These are phyloP conservation scores for Akabosia matsudoensis DNA, from an alignment of 1,140 invertebrate species.

Conservation along the genomic window DNA sequence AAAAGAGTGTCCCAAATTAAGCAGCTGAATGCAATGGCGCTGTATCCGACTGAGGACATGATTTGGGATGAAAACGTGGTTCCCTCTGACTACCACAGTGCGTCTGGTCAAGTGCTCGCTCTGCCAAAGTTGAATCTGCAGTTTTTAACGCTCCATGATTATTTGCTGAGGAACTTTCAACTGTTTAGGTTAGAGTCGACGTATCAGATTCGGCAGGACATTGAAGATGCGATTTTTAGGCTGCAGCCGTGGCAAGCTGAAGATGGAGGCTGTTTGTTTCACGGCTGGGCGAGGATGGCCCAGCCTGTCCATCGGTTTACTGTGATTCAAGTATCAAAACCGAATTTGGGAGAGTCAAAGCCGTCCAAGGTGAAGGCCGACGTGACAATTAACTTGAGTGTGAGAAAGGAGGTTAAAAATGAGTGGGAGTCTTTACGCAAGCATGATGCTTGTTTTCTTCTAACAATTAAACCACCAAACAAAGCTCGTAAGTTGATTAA, in stretches of 20 bases:
- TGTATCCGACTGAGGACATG: constrained; percentile 96
- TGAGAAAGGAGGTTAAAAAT: constrained; percentile 82
- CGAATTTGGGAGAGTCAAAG: constrained; percentile 86
- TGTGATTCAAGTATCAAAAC: constrained; percentile 71
- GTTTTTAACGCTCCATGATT: constrained; percentile 97
- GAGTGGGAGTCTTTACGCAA: constrained; percentile 97
- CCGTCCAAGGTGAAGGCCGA: constrained; percentile 93
- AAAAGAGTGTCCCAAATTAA: constrained; percentile 86
- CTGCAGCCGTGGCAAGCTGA: constrained; percentile 91
- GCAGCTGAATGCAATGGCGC: constrained; percentile 93
- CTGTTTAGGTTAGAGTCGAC: constrained; percentile 97
- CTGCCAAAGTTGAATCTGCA: constrained; percentile 97
- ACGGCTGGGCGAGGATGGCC: constrained; percentile 98
- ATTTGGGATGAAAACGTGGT: constrained; percentile 99
- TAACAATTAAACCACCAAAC: constrained; percentile 80
- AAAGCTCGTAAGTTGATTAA: constrained; percentile 64
- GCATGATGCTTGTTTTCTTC: constrained; percentile 95
- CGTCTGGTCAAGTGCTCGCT: constrained; percentile 84
- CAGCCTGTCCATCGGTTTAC: constrained; percentile 69
- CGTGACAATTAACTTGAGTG: constrained; percentile 85
- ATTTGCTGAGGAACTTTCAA: constrained; percentile 95
- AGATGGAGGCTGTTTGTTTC: constrained; percentile 82
- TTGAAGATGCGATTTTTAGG: constrained; percentile 91
- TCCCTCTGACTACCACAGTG: constrained; percentile 93
- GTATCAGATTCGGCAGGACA: constrained; percentile 96